Evolutionary conservation across 2,113 vertebrate species (phyloP).

Genomic region (Psephotus haematonotus): DNA sequence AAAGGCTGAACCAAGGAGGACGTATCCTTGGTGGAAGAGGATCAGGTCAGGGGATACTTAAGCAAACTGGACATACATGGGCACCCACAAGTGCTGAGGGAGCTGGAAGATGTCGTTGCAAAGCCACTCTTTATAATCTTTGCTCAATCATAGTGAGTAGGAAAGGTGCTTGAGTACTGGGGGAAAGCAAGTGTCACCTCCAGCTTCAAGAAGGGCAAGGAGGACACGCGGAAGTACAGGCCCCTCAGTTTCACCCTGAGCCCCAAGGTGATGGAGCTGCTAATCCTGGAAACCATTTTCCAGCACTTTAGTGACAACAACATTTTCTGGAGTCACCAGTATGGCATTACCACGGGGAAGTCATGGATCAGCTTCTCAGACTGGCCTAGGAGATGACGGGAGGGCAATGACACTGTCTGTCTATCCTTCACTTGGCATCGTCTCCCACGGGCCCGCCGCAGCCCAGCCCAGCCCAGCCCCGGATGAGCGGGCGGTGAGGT

Average conservation of each 20-base stretch:
- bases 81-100: neutral
- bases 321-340: neutral
- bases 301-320: neutral
- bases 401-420: accelerated
- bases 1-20: neutral
- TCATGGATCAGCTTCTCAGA: neutral
- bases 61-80: neutral
- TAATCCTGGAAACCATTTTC: neutral
- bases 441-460: neutral
- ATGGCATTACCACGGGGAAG: neutral
- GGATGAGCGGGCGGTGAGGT: accelerated
- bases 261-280: too few relatives aligned
- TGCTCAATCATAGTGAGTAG: neutral
- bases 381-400: accelerated
- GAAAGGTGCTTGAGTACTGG: neutral
- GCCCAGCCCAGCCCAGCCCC: too few relatives aligned
- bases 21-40: neutral
- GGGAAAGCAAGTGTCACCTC: neutral
- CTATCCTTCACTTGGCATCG: neutral
- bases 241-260: neutral
- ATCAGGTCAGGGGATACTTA: neutral
- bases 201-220: neutral
- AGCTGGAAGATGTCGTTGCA: accelerated
- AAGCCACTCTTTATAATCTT: neutral
- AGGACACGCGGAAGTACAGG: neutral